Evolutionary conservation across 2,113 vertebrate species (phyloP).

Genomic region (Myotis davidii): DNA sequence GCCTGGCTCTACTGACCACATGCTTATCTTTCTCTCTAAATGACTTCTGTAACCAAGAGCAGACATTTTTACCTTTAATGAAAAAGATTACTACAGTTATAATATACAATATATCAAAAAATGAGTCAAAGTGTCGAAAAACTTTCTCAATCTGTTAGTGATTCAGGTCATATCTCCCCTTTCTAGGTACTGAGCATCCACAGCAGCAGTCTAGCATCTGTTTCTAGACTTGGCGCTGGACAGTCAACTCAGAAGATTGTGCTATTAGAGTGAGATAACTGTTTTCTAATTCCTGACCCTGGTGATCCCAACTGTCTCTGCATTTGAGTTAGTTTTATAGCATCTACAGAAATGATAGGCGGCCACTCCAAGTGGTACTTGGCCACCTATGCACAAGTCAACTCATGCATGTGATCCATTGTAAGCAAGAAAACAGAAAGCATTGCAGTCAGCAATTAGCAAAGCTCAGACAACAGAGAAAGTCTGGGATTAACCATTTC

Average conservation of each 20-base stretch:
- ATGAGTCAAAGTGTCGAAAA: background rate
- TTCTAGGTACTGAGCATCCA: background rate
- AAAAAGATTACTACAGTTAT: background rate
- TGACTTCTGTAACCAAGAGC: background rate
- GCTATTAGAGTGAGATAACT: background rate
- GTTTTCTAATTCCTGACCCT: background rate
- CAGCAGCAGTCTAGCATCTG: background rate
- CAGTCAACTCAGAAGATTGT: background rate
- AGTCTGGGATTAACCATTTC: slow-evolving; percentile 25
- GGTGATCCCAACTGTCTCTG: background rate
- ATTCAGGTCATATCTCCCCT: background rate
- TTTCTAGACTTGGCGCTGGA: background rate
- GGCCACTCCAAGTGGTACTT: background rate
- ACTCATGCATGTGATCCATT: background rate
- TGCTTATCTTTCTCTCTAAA: background rate
- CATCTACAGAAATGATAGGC: background rate
- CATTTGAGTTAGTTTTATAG: background rate
- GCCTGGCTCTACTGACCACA: background rate
- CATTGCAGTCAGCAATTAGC: background rate
- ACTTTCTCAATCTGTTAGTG: background rate
- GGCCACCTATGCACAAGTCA: background rate
- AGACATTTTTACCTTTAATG: background rate
- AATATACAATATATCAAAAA: background rate
- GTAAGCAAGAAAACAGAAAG: slow-evolving; percentile 4
- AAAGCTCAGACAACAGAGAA: background rate